phyloP scores from a whole-genome alignment of 2,888 invertebrate genomes.

The Dasypogon diadema region DNA sequence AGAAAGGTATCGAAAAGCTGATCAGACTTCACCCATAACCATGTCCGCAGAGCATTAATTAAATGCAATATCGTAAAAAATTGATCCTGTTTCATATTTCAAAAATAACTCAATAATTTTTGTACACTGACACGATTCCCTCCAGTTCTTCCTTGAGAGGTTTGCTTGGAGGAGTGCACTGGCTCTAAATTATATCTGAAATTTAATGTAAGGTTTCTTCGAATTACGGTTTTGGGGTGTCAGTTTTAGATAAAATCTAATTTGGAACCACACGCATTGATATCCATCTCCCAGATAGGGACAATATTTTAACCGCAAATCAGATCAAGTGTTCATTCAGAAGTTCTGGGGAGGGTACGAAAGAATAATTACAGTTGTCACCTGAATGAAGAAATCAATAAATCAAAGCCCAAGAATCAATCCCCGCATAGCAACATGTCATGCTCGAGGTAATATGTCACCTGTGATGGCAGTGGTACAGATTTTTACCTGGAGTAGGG shows the following conservation, averaged over 20 bases:
- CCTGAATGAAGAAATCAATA: slow-evolving; percentile 65
- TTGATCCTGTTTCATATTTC: too few species aligned
- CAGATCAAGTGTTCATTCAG: slow-evolving; percentile 23
- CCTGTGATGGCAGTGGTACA: not conserved
- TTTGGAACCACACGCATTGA: slow-evolving; percentile 41
- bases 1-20: too few species aligned
- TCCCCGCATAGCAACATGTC: slow-evolving; percentile 13
- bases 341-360: slow-evolving; percentile 48
- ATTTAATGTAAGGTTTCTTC: slow-evolving; percentile 11
- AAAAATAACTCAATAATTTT: too few species aligned
- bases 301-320: slow-evolving; percentile 12
- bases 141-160: too few species aligned
- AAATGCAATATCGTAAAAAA: too few species aligned
- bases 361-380: slow-evolving; percentile 68
- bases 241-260: slow-evolving; percentile 30
- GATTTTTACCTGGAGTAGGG: slow-evolving; percentile 29
- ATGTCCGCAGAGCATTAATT: too few species aligned
- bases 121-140: too few species aligned
- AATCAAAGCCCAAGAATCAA: slow-evolving; percentile 62
- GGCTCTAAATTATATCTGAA: too few species aligned
- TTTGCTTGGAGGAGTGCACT: too few species aligned
- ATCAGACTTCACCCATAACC: too few species aligned
- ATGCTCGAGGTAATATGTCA: slow-evolving; percentile 37
- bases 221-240: slow-evolving; percentile 41
- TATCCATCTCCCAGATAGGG: slow-evolving; percentile 22